These are phyloP conservation scores for Wiebesia pumilae DNA, from an alignment of 1,140 invertebrate species.

Conservation along the genomic window DNA sequence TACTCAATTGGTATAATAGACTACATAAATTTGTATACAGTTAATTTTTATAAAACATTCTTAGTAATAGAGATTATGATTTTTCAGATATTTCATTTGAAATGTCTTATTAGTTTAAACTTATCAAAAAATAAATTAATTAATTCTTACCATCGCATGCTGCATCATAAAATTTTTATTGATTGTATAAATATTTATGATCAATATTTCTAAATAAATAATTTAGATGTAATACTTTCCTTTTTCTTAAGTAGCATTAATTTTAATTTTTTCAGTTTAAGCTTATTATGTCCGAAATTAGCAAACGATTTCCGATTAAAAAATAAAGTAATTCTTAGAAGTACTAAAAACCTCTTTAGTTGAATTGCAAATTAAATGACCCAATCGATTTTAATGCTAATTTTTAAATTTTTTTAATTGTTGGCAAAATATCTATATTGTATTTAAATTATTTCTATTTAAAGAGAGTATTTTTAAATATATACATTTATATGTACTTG, in stretches of 20 bases:
- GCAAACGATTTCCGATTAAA: slow-evolving; percentile 26
- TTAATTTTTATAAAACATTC: background rate
- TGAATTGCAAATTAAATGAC: background rate
- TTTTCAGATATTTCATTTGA: background rate
- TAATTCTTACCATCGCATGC: background rate
- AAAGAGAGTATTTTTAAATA: no score
- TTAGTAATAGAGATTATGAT: background rate
- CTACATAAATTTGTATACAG: no score
- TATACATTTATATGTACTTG: no score
- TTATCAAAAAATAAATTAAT: background rate
- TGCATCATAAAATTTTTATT: background rate
- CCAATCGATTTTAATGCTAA: background rate
- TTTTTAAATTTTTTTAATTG: background rate
- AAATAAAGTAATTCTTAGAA: slow-evolving; percentile 30
- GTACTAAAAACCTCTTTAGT: slow-evolving; percentile 11
- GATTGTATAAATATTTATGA: background rate
- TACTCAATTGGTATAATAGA: background rate
- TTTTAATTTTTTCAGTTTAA: slow-evolving; percentile 16
- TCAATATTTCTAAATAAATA: background rate
- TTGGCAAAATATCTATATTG: background rate
- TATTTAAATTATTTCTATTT: background rate
- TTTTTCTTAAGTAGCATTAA: background rate
- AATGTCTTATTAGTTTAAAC: background rate
- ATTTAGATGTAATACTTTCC: background rate
- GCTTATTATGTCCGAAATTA: slow-evolving; percentile 20